Conservation (phyloP, 2,888 invertebrate genomes). For the Lathronympha strigana region DNA sequence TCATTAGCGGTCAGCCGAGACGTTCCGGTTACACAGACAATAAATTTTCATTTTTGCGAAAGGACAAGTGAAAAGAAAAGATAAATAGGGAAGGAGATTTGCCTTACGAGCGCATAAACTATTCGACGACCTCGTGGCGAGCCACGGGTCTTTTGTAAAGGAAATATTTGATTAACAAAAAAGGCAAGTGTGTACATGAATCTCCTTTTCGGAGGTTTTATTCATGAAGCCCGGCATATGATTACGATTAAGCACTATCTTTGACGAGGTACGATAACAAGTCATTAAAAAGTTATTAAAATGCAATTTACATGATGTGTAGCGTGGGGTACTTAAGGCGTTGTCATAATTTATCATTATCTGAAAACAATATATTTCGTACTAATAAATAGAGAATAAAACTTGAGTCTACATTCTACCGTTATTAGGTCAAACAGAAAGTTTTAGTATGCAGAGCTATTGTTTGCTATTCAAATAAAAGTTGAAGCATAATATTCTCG, state of each 20-base stretch:
- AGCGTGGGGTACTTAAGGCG: constrained; percentile 10
- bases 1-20: constrained; percentile 44
- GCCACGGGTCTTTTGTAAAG: constrained; percentile 45
- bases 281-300: constrained; percentile 32
- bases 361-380: neutral
- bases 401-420: neutral
- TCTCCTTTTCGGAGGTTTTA: constrained; percentile 23
- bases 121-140: constrained; percentile 52
- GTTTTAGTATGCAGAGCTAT: neutral
- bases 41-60: constrained; percentile 79
- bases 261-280: constrained; percentile 21
- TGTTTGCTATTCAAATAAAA: neutral
- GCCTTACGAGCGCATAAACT: constrained; percentile 61
- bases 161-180: constrained; percentile 65
- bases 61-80: constrained; percentile 78
- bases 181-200: constrained; percentile 34
- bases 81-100: constrained; percentile 71
- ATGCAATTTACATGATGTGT: constrained; percentile 23
- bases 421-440: neutral
- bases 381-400: neutral
- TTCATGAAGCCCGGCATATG: constrained; percentile 29
- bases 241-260: constrained; percentile 17
- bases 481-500: neutral
- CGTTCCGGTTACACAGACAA: constrained; percentile 54
- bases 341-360: neutral